Evolutionary conservation across 2,113 vertebrate genomes (phyloP), one percentile per base, ranked within the genome.

Genomic region (Pituophis catenifer): DNA sequence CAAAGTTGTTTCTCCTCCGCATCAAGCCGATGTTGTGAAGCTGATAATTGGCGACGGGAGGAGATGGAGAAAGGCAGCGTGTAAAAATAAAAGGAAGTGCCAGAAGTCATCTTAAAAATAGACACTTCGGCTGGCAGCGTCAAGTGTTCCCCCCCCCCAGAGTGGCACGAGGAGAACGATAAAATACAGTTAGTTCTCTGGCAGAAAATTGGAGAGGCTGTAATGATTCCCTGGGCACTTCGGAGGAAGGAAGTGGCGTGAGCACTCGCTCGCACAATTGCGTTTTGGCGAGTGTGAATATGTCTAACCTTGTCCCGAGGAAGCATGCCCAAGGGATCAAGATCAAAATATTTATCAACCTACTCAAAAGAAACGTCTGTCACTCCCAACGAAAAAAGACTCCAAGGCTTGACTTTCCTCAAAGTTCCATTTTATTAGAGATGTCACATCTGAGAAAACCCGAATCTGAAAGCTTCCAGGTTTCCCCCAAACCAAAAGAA

Each of bases 81-180:
- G 52, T 57, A 44, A 53, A 23, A 92, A 89, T 15, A 9, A 44
- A 65, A 62, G 59, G 33, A 93, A 38, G 26, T 58, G 92, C 52
- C 93, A 85, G 44, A 86, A 88, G n/a, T 65, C 75, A 33, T 8
- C 9, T 93, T 93, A 52, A 91, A 94, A 94, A 91, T 52, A 94
- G 58, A 33, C 1, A 5, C 58, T 86, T 23, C 12, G 24, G 19
- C 58, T n/a, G 86, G 0, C 89, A 62, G 91, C 90, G 8, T 8
- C 59, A 26, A 91, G 89, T 24, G n/a, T 94, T 50, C 91, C 44
- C 88, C 23, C 59, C 91, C 52, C 88, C 23, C 29, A 17, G 90
- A 70, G 58, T 48, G 12, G 44, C 53, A 21, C 3, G 1, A 8
- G 1, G 50, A 48, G 58, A 90, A 90, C 12, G 57, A 89, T 1